These are phyloP conservation scores for Kryptopterus vitreolus DNA, from an alignment of 2,797 vertebrate species.

Conservation along the genomic window DNA sequence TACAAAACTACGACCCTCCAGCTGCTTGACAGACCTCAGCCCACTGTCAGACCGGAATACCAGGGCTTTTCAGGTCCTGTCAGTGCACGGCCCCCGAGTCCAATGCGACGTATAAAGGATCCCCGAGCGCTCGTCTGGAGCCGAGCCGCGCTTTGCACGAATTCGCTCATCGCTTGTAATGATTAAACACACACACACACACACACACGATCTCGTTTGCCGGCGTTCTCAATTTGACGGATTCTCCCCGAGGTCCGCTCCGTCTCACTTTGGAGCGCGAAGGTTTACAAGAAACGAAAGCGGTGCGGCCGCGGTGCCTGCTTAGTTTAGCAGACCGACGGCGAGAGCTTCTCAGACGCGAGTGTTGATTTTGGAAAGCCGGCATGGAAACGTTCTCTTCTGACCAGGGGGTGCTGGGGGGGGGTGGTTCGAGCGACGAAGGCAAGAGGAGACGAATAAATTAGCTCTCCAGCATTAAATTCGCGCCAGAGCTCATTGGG, in stretches of 20 bases:
- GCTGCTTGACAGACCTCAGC: slow-evolving; percentile 2
- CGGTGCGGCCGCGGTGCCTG: slow-evolving; percentile 59
- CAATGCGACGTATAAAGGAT: slow-evolving; percentile 60
- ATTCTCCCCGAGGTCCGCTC: slow-evolving; percentile 66
- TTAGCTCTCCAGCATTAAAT: slow-evolving; percentile 20
- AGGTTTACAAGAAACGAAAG: slow-evolving; percentile 50
- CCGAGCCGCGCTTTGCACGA: slow-evolving; percentile 47
- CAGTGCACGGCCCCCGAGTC: slow-evolving; percentile 51
- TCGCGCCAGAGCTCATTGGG: background rate
- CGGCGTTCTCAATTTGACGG: slow-evolving; percentile 55
- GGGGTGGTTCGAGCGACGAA: slow-evolving; percentile 29
- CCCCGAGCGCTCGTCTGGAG: slow-evolving; percentile 61
- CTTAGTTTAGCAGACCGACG: slow-evolving; percentile 60
- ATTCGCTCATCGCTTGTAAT: slow-evolving; percentile 30
- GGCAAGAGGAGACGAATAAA: slow-evolving; percentile 24
- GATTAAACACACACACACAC: slow-evolving; percentile 38
- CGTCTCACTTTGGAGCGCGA: slow-evolving; percentile 72
- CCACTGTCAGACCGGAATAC: no score
- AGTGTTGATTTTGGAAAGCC: slow-evolving; percentile 47
- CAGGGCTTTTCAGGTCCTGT: slow-evolving; percentile 5
- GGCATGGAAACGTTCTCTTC: slow-evolving; percentile 39
- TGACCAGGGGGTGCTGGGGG: slow-evolving; percentile 2
- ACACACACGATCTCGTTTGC: no score
- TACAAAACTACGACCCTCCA: background rate
- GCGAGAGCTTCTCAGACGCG: slow-evolving; percentile 50